A percentile compares a stretch with the other conserved stretches of the same genome.
Evolutionary conservation across 2,888 invertebrate species (phyloP).

Genomic region (Resseliella maxima): DNA sequence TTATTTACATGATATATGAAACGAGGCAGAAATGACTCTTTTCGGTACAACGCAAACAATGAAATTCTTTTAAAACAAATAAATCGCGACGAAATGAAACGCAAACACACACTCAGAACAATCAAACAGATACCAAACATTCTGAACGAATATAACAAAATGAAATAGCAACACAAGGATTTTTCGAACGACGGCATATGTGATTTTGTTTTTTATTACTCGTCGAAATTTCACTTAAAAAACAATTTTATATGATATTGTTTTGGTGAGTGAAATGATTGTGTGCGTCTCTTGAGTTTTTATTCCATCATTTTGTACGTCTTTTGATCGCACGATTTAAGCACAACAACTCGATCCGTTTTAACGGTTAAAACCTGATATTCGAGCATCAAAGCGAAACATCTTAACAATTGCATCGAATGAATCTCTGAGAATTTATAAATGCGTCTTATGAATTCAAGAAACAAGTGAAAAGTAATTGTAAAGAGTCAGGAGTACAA

Average conservation of each 20-base stretch:
- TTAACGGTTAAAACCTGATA: conserved; percentile 49
- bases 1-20: conserved; percentile 7
- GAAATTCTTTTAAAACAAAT: neutral
- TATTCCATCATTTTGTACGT: neutral
- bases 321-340: neutral
- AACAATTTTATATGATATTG: conserved; percentile 37
- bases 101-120: neutral
- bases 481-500: neutral
- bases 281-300: neutral
- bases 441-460: neutral
- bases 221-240: conserved; percentile 19
- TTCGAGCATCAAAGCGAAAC: neutral
- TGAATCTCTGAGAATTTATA: no score
- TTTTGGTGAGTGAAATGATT: neutral
- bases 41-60: neutral
- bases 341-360: conserved; percentile 4
- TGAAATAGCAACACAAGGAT: neutral
- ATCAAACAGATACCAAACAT: neutral
- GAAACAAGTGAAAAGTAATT: conserved; percentile 6
- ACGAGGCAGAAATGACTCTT: neutral
- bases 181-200: neutral
- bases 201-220: neutral
- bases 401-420: neutral
- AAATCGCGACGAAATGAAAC: neutral
- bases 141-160: neutral